Conservation (phyloP, 2,888 invertebrate genomes). For the Serripes groenlandicus region DNA sequence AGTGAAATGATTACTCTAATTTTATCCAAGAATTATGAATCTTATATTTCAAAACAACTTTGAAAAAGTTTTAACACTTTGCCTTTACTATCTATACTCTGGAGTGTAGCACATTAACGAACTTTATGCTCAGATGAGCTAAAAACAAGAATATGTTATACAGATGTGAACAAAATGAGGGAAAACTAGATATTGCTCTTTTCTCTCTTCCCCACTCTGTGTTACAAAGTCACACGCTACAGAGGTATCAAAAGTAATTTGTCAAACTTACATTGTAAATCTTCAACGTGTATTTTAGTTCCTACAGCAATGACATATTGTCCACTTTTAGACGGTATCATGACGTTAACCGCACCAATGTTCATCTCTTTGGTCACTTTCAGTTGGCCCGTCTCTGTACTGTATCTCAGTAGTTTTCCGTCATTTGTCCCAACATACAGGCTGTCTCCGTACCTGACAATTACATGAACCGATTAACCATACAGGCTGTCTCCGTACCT, state of each 20-base stretch:
- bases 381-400: conserved; percentile 38
- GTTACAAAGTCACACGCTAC: not conserved
- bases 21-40: too few relatives aligned
- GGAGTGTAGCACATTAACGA: too few relatives aligned
- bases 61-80: too few relatives aligned
- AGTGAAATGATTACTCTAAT: too few relatives aligned
- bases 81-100: too few relatives aligned
- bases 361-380: conserved; percentile 35
- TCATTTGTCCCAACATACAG: conserved; percentile 68
- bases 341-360: conserved; percentile 39
- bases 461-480: too few relatives aligned
- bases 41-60: too few relatives aligned
- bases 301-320: conserved; percentile 64
- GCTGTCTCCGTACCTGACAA: conserved; percentile 57
- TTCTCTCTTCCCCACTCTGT: not conserved
- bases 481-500: too few relatives aligned
- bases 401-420: conserved; percentile 61
- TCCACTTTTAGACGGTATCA: conserved; percentile 67
- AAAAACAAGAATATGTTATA: not conserved
- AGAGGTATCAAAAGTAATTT: not conserved
- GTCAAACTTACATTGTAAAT: conserved; percentile 40
- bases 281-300: conserved; percentile 51
- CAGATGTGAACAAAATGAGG: not conserved
- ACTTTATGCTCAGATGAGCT: too few relatives aligned
- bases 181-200: not conserved